Evolutionary conservation across 2,113 vertebrate species (phyloP), one percentile per base, ranked within the genome.

Genomic region (Serilophus lunatus): DNA sequence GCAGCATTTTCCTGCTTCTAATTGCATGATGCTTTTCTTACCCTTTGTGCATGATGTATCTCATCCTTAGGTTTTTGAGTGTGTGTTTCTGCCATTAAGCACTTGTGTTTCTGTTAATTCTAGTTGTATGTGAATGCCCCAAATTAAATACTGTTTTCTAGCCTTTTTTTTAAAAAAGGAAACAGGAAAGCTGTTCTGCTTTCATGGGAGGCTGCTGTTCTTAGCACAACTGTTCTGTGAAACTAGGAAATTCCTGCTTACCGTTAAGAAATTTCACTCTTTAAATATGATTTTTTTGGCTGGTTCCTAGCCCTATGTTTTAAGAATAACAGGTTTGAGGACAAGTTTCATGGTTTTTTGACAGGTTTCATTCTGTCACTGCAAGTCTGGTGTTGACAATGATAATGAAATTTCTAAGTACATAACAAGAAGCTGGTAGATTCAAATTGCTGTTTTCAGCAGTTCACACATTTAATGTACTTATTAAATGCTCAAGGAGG

Each of bases 281-380:
- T 92, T 78, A 91, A 64, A 80, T 51, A 63, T 24, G 22, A 40
- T n/a, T 72, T 80, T 82, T 72, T 35, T 88, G 72, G 18, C 59
- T 82, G 65, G 71, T 96, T 91, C 61, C 36, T 71, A 82, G 33
- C 42, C 45, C 54, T 35, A 28, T 53, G 31, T 36, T 59, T 88
- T 77, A n/a, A n/a, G n/a, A n/a, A n/a, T n/a, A n/a, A n/a, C n/a
- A n/a, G n/a, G n/a, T n/a, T n/a, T n/a, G n/a, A n/a, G n/a, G n/a
- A n/a, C n/a, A n/a, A n/a, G n/a, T n/a, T n/a, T n/a, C n/a, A n/a
- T n/a, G n/a, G n/a, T n/a, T n/a, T n/a, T 65, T 25, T 40, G 31
- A 70, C 69, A 72, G 59, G 54, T 71, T 95, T 85, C 16, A n/a
- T 83, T 95, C 82, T 97, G 71, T 89, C 54, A 63, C 80, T 91